Percentiles rank a stretch among this genome's conserved stretches.
Conservation (phyloP, 2,113 vertebrate genomes). For the Mus musculus region DNA sequence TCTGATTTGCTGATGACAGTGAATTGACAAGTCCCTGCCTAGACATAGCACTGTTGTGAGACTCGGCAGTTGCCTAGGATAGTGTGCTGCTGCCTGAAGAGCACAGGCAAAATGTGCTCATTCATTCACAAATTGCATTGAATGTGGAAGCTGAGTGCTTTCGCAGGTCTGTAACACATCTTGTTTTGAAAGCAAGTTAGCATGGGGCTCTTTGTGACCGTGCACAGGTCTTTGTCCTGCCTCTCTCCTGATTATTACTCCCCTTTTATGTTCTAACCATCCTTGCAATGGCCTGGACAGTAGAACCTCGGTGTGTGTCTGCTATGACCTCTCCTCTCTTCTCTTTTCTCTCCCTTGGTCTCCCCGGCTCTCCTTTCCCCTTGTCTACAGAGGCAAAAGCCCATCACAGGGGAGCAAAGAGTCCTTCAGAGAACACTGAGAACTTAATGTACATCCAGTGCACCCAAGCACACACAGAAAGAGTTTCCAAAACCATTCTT, state of each 20-base stretch:
- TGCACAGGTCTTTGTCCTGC: neutral
- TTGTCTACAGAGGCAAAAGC: neutral
- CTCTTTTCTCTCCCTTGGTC: neutral
- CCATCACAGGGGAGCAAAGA: neutral
- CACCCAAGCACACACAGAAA: neutral
- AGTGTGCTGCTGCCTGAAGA: conserved; percentile 38
- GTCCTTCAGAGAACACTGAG: neutral
- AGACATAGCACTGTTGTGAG: neutral
- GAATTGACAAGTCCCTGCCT: conserved; percentile 40
- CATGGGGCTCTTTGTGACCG: neutral
- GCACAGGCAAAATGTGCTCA: conserved; percentile 20
- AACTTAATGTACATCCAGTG: neutral
- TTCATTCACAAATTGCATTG: conserved; percentile 58
- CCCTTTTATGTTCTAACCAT: neutral
- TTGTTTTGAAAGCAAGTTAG: conserved; percentile 56
- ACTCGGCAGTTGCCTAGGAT: neutral
- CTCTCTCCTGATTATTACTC: neutral
- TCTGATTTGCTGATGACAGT: conserved; percentile 7
- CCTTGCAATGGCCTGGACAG: neutral
- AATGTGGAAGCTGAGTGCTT: conserved; percentile 16
- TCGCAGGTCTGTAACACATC: neutral
- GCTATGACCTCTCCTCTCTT: neutral
- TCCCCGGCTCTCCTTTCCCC: neutral
- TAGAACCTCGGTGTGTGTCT: neutral
- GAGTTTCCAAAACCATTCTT: neutral